Evolutionary conservation across 2,113 vertebrate genomes (phyloP), one percentile per base, ranked within the genome.

Genomic region (Zingel zingel): DNA sequence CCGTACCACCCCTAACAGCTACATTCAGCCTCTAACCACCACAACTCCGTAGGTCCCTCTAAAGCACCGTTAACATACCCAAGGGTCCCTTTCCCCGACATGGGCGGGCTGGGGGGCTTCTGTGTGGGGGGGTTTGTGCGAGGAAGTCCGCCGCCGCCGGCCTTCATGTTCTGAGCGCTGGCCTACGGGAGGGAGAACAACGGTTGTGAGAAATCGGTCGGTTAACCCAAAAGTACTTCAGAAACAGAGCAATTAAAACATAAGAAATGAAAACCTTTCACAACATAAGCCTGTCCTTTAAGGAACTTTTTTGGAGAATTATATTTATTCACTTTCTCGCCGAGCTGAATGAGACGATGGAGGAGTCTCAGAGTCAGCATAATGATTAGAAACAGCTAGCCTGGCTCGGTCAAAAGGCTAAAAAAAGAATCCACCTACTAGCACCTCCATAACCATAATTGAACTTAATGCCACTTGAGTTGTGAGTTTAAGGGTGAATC

Each of bases 141-240:
- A 63, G 98, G 98, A 82, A 98, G 96, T 58, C 94, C 96, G 61
- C 96, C 97, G 91, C 97, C 97, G 88, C 98, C 98, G 82, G 97
- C 96, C 95, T 99, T 99, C 97, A 99, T 98, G 83, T 98, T 99
- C 95, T 99, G 98, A 85, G 98, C 97, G 79, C 97, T 99, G 93
- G 99, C 98, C 98, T 99, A 90, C 16, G 85, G 56, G 84, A 36
- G 65, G 51, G 51, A 13, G 67, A 74, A 61, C 33, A 23, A 33
- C 0, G 8, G 2, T 14, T 7, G 6, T 9, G 36, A 30, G 4
- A 48, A 16, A 27, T 9, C 3, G 30, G 14, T 64, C 18, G 2
- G 30, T 82, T 58, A 19, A 75, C 23, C 6, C 11, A 3, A 7
- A 43, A 19, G 33, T 23, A 43, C 54, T 21, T 58, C 6, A 18